These are phyloP conservation scores for Drosophila ficusphila DNA, from an alignment of 1,140 invertebrate species.

Conservation along the genomic window DNA sequence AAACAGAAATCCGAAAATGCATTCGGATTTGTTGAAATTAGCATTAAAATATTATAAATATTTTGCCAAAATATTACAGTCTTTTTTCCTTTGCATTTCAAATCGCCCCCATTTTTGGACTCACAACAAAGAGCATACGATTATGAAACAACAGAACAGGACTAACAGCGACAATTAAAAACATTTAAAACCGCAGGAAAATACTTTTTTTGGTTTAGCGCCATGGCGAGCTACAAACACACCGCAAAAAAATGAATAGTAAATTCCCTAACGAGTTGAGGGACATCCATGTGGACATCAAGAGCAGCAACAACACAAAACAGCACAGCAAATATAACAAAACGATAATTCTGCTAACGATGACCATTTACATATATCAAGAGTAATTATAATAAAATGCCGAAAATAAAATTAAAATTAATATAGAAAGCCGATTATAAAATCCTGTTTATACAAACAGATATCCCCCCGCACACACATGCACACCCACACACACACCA, in stretches of 20 bases:
- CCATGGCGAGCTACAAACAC: not conserved
- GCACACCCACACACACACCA: no score
- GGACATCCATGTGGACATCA: conserved; percentile 53
- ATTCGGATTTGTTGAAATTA: conserved; percentile 74
- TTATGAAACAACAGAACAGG: conserved; percentile 50
- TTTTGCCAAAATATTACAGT: conserved; percentile 75
- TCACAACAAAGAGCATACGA: conserved; percentile 61
- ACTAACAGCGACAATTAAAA: conserved; percentile 65
- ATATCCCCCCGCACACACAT: conserved; percentile 1
- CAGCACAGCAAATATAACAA: conserved; percentile 26
- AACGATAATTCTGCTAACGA: conserved; percentile 61
- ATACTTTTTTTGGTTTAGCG: conserved; percentile 46
- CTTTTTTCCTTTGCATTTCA: conserved; percentile 18
- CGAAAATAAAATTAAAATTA: conserved; percentile 84
- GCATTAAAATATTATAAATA: conserved; percentile 83
- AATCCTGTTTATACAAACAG: conserved; percentile 32
- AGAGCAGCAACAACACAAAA: conserved; percentile 51
- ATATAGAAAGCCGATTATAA: conserved; percentile 83
- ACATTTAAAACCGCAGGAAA: conserved; percentile 71
- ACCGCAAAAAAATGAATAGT: conserved; percentile 37
- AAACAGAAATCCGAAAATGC: conserved; percentile 21
- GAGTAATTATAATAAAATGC: conserved; percentile 83
- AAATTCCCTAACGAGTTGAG: conserved; percentile 53
- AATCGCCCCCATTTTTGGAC: conserved; percentile 29
- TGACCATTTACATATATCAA: conserved; percentile 81